Percentiles rank a stretch among this genome's conserved stretches.
These are phyloP conservation scores for Xylocopa sonorina DNA, from an alignment of 1,140 invertebrate species.

Conservation along the genomic window DNA sequence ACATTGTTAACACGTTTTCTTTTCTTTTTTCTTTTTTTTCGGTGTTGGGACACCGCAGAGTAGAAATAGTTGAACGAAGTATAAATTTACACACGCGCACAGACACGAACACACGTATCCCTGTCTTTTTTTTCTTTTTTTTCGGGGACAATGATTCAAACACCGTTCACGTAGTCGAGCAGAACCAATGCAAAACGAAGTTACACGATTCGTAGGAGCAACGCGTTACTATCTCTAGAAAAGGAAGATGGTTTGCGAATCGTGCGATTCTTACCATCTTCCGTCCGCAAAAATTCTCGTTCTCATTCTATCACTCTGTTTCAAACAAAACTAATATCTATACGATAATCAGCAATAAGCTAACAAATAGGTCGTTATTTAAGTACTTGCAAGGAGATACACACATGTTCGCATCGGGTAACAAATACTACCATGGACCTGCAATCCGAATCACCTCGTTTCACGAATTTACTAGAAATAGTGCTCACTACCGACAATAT, in stretches of 20 bases:
- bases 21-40: slow-evolving; percentile 68
- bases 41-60: slow-evolving; percentile 72
- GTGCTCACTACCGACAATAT: too few relatives aligned
- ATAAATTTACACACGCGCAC: background rate
- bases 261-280: background rate
- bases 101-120: background rate
- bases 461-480: slow-evolving; percentile 30
- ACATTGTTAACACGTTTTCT: slow-evolving; percentile 53
- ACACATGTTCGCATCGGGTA: background rate
- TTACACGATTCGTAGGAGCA: background rate
- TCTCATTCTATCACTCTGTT: too few relatives aligned
- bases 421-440: background rate
- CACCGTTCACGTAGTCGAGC: slow-evolving; percentile 4
- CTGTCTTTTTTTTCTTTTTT: too few relatives aligned
- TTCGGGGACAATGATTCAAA: background rate
- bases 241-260: background rate
- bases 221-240: background rate
- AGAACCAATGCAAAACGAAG: slow-evolving; percentile 11
- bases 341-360: too few relatives aligned
- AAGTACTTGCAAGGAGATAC: background rate
- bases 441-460: background rate
- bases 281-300: background rate
- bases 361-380: slow-evolving; percentile 7
- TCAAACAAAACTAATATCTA: too few relatives aligned
- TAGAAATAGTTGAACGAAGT: slow-evolving; percentile 21